These are phyloP conservation scores for Eudyptes chrysolophus DNA, from an alignment of 2,113 vertebrate species.

Conservation along the genomic window DNA sequence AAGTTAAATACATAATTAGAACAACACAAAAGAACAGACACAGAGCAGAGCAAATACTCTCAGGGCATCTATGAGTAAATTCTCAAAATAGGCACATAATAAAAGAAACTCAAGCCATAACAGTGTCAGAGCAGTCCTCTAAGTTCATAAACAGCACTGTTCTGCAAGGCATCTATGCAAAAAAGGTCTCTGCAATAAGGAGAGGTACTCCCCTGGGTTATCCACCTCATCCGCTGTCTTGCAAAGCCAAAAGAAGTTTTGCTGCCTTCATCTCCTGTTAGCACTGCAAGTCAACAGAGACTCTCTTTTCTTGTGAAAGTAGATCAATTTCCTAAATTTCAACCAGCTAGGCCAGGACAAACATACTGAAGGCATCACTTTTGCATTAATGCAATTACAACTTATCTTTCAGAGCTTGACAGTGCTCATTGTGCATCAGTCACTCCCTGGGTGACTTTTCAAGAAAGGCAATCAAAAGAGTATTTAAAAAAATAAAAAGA, in stretches of 20 bases:
- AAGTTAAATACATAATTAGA: neutral
- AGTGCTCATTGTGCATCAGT: neutral
- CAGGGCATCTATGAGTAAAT: neutral
- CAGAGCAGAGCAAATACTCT: neutral
- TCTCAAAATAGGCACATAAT: neutral
- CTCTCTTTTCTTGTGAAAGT: neutral
- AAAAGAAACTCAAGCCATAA: neutral
- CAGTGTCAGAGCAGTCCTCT: neutral
- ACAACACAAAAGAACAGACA: neutral
- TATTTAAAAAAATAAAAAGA: neutral
- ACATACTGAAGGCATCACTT: neutral
- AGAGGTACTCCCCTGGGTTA: neutral
- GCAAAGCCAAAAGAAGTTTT: neutral
- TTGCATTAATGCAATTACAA: neutral
- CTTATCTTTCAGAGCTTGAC: neutral
- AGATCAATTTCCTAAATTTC: neutral
- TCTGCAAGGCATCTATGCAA: neutral
- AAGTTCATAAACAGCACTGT: neutral
- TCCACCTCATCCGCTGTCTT: neutral
- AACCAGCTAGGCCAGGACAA: neutral
- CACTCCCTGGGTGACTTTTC: neutral
- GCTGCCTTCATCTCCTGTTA: neutral
- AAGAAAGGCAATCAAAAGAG: neutral
- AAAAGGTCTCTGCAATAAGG: neutral
- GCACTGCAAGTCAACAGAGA: neutral